Evolutionary conservation across 2,797 vertebrate genomes (phyloP).

Genomic region (Cercopithecus petaurista): DNA sequence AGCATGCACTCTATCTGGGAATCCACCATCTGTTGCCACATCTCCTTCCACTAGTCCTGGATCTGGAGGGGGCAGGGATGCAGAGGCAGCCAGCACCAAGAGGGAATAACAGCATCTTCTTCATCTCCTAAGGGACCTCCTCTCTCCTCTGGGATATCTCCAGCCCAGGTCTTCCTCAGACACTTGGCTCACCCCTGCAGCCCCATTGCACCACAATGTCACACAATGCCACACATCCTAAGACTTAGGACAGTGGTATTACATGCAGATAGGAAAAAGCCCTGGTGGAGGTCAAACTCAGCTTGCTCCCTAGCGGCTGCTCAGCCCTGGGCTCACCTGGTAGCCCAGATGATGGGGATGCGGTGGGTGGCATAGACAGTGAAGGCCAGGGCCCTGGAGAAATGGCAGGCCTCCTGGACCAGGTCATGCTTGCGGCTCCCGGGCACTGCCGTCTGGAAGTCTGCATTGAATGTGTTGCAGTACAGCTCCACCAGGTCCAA

Average conservation of each 20-base stretch:
- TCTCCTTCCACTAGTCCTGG: slow-evolving; percentile 54
- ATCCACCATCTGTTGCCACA: slow-evolving; percentile 83
- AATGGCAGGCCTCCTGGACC: slow-evolving; percentile 91
- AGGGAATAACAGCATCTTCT: background rate
- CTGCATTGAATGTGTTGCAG: slow-evolving; percentile 96
- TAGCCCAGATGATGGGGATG: slow-evolving; percentile 95
- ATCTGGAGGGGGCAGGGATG: slow-evolving; percentile 51
- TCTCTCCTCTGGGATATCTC: background rate
- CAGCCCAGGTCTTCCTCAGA: background rate
- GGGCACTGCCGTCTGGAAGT: slow-evolving; percentile 91
- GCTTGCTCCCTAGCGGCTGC: background rate
- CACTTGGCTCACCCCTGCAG: background rate
- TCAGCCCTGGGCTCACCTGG: slow-evolving; percentile 87
- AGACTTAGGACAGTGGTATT: background rate
- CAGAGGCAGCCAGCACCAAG: background rate
- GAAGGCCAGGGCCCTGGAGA: slow-evolving; percentile 91
- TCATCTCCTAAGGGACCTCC: background rate
- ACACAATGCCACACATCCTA: background rate
- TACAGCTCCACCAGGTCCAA: slow-evolving; percentile 95
- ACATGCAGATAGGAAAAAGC: background rate
- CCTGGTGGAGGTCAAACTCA: background rate
- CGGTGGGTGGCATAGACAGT: slow-evolving; percentile 94
- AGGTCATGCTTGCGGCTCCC: slow-evolving; percentile 83
- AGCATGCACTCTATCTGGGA: slow-evolving; percentile 72
- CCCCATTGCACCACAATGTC: background rate